Evolutionary conservation across 2,888 invertebrate genomes (phyloP), one percentile per base, ranked within the genome.

Genomic region (Lasius fuliginosus): DNA sequence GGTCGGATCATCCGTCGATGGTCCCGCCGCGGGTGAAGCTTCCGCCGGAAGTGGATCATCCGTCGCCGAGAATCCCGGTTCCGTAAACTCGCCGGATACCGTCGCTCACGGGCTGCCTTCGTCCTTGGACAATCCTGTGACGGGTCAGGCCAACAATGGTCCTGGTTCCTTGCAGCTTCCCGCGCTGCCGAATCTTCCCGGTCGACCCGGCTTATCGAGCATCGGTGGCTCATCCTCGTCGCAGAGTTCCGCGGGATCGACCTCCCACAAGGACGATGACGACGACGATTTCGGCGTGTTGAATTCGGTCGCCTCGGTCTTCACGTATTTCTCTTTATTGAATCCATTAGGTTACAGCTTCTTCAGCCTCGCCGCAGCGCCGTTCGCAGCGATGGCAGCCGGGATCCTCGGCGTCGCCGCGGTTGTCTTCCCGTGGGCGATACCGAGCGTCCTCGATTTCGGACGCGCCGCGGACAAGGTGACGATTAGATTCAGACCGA

Each of bases 341-440:
- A 97, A 96, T 93, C 97, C 97, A 0, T 94, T 97, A 9, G 95
- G 96, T 90, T 95, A 96, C 85, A 95, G 96, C 0, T 94, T 97
- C 53, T 95, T 96, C 93, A 96, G 97, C 77, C 90, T 97, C 90
- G 94, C 96, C 74, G 95, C 97, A 67, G 96, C 97, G 0, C 97
- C 97, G 0, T 93, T 97, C 68, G 96, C 96, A 0, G 95, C 97
- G 74, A 94, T 97, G 58, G 96, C 97, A 71, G 96, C 96, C 1
- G 96, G 97, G 0, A 95, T 96, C 0, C 96, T 97, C 18, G 96
- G 97, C 0, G 92, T 96, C 23, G 96, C 96, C 0, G 95, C 97
- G 0, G 95, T 97, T 65, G 94, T 97, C 86, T 96, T 97, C 82
- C 97, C 97, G 0, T 97, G 96, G 96, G 95, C 96, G 88, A 95